These are phyloP conservation scores for Eurypyga helias DNA, from an alignment of 2,113 vertebrate genomes.

Conservation along the genomic window DNA sequence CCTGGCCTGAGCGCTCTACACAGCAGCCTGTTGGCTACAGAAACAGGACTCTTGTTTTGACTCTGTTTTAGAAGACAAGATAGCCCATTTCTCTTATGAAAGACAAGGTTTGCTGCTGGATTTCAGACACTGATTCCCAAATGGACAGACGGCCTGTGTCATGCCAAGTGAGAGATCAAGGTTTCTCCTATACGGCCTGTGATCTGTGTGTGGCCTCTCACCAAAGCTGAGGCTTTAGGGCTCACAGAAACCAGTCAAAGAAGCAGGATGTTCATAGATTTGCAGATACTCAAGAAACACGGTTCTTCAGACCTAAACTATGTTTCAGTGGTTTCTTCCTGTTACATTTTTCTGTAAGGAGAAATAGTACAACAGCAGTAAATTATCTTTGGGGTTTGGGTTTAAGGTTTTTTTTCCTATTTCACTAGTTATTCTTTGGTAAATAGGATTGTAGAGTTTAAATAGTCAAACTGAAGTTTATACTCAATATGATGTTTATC, in stretches of 20 bases:
- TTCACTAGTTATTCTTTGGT: not conserved
- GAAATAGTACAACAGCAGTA: slow-evolving; percentile 35
- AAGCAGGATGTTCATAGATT: slow-evolving; percentile 35
- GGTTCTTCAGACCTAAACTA: slow-evolving; percentile 54
- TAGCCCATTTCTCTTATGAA: not conserved
- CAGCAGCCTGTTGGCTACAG: not conserved
- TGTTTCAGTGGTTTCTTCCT: slow-evolving; percentile 56
- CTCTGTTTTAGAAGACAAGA: not conserved
- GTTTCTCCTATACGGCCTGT: not conserved
- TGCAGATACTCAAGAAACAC: slow-evolving; percentile 47
- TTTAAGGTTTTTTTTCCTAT: not conserved
- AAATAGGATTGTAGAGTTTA: not conserved
- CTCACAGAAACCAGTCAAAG: slow-evolving; percentile 27
- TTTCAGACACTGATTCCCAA: not conserved
- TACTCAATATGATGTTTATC: not conserved
- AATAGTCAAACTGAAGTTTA: not conserved
- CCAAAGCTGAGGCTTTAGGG: not conserved
- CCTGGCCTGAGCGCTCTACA: not conserved
- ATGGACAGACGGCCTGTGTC: not conserved
- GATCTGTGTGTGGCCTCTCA: slow-evolving; percentile 53
- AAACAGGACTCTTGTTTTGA: not conserved
- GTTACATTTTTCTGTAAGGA: slow-evolving; percentile 46
- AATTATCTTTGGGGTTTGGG: slow-evolving; percentile 45
- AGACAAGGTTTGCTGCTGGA: not conserved
- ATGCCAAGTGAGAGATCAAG: not conserved